Percentiles rank a stretch among this genome's conserved stretches.
phyloP scores from a whole-genome alignment of 2,113 vertebrate genomes.

The Pomatorhinus ruficollis region DNA sequence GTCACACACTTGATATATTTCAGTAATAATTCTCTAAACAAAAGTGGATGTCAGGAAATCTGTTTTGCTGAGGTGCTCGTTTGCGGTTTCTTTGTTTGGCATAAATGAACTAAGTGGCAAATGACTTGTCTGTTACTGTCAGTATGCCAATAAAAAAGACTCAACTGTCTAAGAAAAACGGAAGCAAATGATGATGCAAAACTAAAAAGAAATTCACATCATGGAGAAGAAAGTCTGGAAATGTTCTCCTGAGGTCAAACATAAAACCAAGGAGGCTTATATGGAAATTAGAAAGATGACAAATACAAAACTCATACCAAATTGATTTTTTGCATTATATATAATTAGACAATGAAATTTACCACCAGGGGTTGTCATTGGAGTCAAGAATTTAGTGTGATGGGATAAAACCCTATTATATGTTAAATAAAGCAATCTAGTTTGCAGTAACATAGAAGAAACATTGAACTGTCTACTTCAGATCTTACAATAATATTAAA shows the following conservation, averaged over 20 bases:
- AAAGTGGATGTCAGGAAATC: not conserved
- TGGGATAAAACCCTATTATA: not conserved
- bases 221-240: not conserved
- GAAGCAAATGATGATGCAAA: not conserved
- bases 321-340: not conserved
- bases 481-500: not conserved
- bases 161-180: not conserved
- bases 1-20: not conserved
- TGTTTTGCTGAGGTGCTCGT: not conserved
- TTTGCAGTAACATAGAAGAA: not conserved
- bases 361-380: not conserved
- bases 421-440: not conserved
- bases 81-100: not conserved
- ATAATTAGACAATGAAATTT: not conserved
- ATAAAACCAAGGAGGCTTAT: not conserved
- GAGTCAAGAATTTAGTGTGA: not conserved
- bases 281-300: not conserved
- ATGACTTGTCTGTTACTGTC: not conserved
- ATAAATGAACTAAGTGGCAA: not conserved
- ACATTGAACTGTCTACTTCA: not conserved
- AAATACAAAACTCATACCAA: not conserved
- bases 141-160: not conserved
- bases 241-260: not conserved
- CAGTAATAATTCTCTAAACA: not conserved
- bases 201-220: not conserved